Base-by-base conservation (phyloP, 1,140 invertebrate genomes). In the Zaprionus vittiger region DNA sequence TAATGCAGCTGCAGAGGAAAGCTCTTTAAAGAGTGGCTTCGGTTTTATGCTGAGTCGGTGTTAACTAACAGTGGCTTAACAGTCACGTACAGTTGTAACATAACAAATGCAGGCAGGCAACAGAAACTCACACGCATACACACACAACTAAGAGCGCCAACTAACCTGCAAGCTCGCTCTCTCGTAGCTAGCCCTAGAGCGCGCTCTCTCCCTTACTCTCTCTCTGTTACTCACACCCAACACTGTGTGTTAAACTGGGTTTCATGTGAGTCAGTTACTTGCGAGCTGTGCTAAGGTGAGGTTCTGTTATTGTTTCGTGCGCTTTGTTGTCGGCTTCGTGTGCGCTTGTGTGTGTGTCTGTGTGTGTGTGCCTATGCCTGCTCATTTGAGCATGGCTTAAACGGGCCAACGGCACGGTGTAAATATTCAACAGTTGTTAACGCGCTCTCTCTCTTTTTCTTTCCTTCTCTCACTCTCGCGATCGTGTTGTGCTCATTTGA, bases 231-330 rank as follows among this genome's bases (percentile, higher is more conserved):
- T 54, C 75, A 73, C 75, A 73, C 71, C 69, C 69, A 77, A 62
- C 47, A 4, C 11, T 28, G 70, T 62, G 37, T 41, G 49, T 28
- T 68, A 57, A 77, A 77, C 74, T 67, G 49, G 63, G 70, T 73
- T 77, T 68, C 24, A 60, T 76, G 77, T 79, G 72, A 89, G 78
- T 89, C 81, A 89, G 84, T 78, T 84, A 84, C 81, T 89, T 73
- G 63, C 79, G 79, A 89, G 85, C 81, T 76, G 85, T 73, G 66
- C 60, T 81, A 90, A 89, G 84, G 84, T 87, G 84, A 87, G 84
- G 84, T 85, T 85, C 75, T 77, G 56, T 59, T 66, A 34, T 70
- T 56, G 55, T 49, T 69, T 59, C 66, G 71, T 61, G 72, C 62
- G 65, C 55, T 64, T 20, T 41, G 69, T 38, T 38, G 49, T 76